Conservation (phyloP, 2,797 vertebrate genomes). For the Sciaenops ocellatus region DNA sequence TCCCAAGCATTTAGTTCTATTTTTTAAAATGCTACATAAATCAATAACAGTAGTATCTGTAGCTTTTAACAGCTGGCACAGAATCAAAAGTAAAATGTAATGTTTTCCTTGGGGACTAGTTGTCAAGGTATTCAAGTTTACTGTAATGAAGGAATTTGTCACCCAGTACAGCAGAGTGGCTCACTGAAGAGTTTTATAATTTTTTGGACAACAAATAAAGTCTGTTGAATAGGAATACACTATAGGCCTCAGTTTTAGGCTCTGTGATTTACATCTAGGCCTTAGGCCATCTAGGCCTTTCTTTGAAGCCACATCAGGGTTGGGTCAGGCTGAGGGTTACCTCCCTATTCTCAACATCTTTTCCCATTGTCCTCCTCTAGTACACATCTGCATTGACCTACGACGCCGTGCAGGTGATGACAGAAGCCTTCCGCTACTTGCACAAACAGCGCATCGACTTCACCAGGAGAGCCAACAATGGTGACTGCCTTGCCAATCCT, state of each 20-base stretch:
- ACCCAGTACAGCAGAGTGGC: background rate
- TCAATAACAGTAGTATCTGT: too few species aligned
- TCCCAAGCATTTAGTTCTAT: background rate
- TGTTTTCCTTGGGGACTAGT: too few species aligned
- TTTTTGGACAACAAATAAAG: background rate
- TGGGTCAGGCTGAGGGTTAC: background rate
- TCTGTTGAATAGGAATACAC: background rate
- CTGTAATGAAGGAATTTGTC: background rate
- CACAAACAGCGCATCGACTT: constrained; percentile 97
- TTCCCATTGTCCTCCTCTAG: constrained; percentile 71
- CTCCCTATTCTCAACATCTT: background rate
- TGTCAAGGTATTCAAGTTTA: background rate
- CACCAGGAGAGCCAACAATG: constrained; percentile 94
- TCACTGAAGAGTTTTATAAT: too few species aligned
- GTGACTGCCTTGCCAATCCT: constrained; percentile 98
- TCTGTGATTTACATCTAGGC: too few species aligned
- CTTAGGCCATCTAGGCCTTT: too few species aligned
- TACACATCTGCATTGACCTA: constrained; percentile 98
- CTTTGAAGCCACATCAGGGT: background rate
- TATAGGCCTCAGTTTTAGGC: too few species aligned
- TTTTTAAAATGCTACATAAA: background rate
- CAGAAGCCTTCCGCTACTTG: constrained; percentile 96
- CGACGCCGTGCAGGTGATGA: constrained; percentile 99
- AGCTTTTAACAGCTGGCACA: too few species aligned
- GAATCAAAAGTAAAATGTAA: too few species aligned